Evolutionary conservation across 2,113 vertebrate species (phyloP), one percentile per base, ranked within the genome.

Genomic region (pig (Sus scrofa)): DNA sequence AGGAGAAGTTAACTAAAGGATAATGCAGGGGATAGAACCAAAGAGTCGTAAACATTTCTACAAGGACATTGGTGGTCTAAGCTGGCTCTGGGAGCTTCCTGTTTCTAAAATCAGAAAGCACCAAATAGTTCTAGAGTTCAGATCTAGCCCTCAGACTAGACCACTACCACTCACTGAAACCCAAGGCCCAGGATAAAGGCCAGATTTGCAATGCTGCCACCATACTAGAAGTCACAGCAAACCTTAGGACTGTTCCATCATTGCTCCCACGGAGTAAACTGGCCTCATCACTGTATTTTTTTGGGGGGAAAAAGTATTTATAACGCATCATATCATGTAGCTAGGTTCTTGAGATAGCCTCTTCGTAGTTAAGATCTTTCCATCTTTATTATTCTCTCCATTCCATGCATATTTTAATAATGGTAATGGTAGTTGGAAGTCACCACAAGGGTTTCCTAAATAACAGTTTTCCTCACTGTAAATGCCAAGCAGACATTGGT

Each of bases 311-410:
- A 14, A 44, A 73, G 3, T 78, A 15, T 39, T 92, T 91, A 24
- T 65, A 32, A 67, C 37, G 44, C 74, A 37, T 30, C 15, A 12
- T 58, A 14, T 65, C 20, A 52, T 24, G 26, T 78, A 54, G 34
- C 52, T 86, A 37, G 9, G 20, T 58, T 95, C 86, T 83, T 62
- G 56, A 92, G 75, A 19, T 75, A 63, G 32, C 34, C 71, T 56
- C 74, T 95, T 34, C 11, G 44, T 22, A 34, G 37, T 39, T 34
- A 22, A 77, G 30, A 85, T 52, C 20, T 67, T 85, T 37, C 68
- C 78, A 8, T 60, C n/a, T 30, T 39, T 71, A 8, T 18, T 63
- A 30, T 60, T 37, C 60, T 88, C 37, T 65, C 10, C 14, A 0
- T 50, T 63, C 24, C 12, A 1, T 32, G 79, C 19, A 2, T 63